A percentile compares a stretch with the other conserved stretches of the same genome.
These are phyloP conservation scores for Pangasius larnaudii DNA, from an alignment of 2,797 vertebrate species.

Conservation along the genomic window DNA sequence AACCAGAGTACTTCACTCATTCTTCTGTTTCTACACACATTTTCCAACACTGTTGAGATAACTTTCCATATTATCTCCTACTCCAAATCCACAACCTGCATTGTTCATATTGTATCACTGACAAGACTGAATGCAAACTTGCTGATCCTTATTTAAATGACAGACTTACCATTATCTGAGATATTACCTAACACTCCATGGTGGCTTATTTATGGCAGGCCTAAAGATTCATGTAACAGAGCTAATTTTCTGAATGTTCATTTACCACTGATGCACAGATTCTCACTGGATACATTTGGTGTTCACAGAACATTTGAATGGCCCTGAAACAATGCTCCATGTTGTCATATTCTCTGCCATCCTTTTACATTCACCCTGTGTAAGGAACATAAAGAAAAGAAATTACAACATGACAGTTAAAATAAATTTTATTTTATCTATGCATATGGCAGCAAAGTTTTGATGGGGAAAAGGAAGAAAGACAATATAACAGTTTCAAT, in stretches of 20 bases:
- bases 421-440: too few relatives aligned
- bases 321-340: neutral
- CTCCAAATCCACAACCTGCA: neutral
- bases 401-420: too few relatives aligned
- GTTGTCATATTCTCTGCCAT: neutral
- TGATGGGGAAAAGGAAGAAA: too few relatives aligned
- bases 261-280: neutral
- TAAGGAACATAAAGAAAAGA: too few relatives aligned
- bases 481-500: too few relatives aligned
- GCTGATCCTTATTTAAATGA: neutral
- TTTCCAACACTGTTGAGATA: neutral
- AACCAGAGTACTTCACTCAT: neutral
- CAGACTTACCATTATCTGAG: neutral
- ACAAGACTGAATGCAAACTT: neutral
- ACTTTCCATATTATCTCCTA: neutral
- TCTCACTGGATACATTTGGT: neutral
- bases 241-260: neutral
- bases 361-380: neutral
- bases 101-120: neutral
- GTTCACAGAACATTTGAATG: neutral
- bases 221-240: neutral
- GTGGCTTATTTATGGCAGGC: conserved; percentile 2
- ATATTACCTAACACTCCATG: neutral
- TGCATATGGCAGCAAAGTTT: too few relatives aligned
- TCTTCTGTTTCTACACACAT: neutral